These are phyloP conservation scores for Triplophysa yarkandensis DNA, from an alignment of 2,797 vertebrate genomes.

Conservation along the genomic window DNA sequence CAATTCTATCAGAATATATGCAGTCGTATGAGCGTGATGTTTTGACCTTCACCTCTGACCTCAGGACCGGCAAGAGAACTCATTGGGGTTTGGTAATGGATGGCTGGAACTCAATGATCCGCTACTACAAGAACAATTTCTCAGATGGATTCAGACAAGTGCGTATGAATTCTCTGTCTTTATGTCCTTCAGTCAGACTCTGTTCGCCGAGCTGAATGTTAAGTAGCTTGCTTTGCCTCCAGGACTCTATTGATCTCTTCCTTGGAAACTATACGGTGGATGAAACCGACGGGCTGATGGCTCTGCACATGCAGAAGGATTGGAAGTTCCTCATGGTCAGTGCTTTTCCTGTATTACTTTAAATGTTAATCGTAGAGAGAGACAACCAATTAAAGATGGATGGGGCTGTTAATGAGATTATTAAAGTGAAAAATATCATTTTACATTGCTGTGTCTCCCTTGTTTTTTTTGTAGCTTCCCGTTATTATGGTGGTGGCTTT, in stretches of 20 bases:
- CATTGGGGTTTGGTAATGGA: slow-evolving; percentile 93
- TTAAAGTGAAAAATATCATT: background rate
- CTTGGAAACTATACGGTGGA: slow-evolving; percentile 96
- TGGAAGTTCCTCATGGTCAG: slow-evolving; percentile 97
- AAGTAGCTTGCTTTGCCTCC: slow-evolving; percentile 33
- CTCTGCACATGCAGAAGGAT: slow-evolving; percentile 87
- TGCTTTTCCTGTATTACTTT: slow-evolving; percentile 23
- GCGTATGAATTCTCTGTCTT: slow-evolving; percentile 40
- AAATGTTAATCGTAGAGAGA: slow-evolving; percentile 5
- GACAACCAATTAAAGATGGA: slow-evolving; percentile 1
- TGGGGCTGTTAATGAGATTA: background rate
- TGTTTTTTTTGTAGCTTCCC: slow-evolving; percentile 79
- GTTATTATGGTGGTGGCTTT: slow-evolving; percentile 97
- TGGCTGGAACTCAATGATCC: slow-evolving; percentile 94
- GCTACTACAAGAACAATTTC: slow-evolving; percentile 99
- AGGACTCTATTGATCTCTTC: slow-evolving; percentile 98
- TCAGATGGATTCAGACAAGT: slow-evolving; percentile 98
- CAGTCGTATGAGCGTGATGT: background rate
- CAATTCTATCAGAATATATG: background rate
- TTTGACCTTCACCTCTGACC: slow-evolving; percentile 12
- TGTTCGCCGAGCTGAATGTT: slow-evolving; percentile 4
- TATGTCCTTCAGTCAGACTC: slow-evolving; percentile 26
- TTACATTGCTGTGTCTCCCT: slow-evolving; percentile 1
- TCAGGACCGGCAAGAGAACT: slow-evolving; percentile 94
- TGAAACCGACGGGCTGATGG: slow-evolving; percentile 85